A percentile compares a stretch with the other conserved stretches of the same genome.
Conservation (phyloP, 2,113 vertebrate genomes). For the Panthera uncia region DNA sequence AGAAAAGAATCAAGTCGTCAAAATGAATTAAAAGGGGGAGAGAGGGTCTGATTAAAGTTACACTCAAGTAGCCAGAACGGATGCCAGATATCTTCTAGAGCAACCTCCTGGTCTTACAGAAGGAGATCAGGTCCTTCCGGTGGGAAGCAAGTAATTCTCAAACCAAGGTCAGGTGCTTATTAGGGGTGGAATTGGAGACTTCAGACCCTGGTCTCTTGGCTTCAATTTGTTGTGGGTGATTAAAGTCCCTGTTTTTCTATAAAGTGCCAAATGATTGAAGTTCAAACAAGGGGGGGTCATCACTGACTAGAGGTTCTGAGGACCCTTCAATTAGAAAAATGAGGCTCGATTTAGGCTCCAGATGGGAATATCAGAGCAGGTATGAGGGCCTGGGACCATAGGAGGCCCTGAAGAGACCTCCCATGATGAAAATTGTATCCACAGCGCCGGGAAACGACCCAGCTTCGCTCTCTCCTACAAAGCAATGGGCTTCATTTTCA, state of each 20-base stretch:
- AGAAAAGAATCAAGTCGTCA: constrained; percentile 45
- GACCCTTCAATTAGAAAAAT: neutral
- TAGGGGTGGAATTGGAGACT: neutral
- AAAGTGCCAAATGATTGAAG: neutral
- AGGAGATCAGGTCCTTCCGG: neutral
- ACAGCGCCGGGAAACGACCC: neutral
- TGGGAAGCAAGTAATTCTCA: neutral
- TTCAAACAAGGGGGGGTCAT: neutral
- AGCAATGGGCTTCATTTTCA: neutral
- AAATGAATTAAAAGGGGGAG: neutral
- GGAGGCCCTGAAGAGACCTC: neutral
- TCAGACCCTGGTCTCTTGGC: neutral
- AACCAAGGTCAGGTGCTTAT: neutral
- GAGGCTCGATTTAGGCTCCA: neutral
- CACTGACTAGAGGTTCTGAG: neutral
- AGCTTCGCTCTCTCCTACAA: neutral
- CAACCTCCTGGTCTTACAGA: neutral
- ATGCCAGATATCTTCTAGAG: no score
- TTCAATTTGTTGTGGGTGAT: neutral
- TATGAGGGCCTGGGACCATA: neutral
- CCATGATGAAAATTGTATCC: neutral
- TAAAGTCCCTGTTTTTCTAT: neutral
- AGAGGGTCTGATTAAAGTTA: neutral
- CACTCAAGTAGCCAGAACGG: neutral
- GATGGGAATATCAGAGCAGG: neutral